Conservation (phyloP, 2,888 invertebrate genomes). For the Acrobasis suavella region DNA sequence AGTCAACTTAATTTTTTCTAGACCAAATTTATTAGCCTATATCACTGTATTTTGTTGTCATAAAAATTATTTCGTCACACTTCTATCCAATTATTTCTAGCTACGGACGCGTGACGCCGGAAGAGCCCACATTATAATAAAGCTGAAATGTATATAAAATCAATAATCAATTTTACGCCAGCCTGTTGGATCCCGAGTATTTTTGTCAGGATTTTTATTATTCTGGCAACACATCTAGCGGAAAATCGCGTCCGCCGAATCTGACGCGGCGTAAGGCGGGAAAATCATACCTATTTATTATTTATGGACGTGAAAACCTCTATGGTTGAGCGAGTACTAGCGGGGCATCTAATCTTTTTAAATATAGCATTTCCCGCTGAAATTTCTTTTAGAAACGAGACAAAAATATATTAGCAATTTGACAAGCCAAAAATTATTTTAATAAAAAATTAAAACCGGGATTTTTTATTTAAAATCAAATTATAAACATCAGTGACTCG, state of each 20-base stretch:
- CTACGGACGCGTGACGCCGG: slow-evolving; percentile 40
- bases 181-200: slow-evolving; percentile 59
- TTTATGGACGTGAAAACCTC: slow-evolving; percentile 45
- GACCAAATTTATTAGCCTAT: too few species aligned
- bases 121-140: slow-evolving; percentile 32
- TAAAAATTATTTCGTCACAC: slow-evolving; percentile 56
- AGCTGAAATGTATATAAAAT: slow-evolving; percentile 59
- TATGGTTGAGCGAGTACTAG: slow-evolving; percentile 42
- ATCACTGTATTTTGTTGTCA: slow-evolving; percentile 38
- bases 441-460: too few species aligned
- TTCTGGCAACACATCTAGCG: slow-evolving; percentile 67
- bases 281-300: slow-evolving; percentile 57
- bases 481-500: too few species aligned
- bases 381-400: neutral
- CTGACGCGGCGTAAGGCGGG: slow-evolving; percentile 44
- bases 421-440: too few species aligned
- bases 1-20: too few species aligned
- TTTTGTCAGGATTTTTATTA: slow-evolving; percentile 67
- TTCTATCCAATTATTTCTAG: slow-evolving; percentile 53
- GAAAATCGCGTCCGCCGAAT: slow-evolving; percentile 64
- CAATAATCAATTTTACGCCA: slow-evolving; percentile 79
- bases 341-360: slow-evolving; percentile 28
- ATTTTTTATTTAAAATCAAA: too few species aligned
- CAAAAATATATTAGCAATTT: too few species aligned
- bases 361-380: slow-evolving; percentile 30